A percentile compares a stretch with the other conserved stretches of the same genome.
Conservation (phyloP, 2,113 vertebrate species). For the Nymphicus hollandicus region DNA sequence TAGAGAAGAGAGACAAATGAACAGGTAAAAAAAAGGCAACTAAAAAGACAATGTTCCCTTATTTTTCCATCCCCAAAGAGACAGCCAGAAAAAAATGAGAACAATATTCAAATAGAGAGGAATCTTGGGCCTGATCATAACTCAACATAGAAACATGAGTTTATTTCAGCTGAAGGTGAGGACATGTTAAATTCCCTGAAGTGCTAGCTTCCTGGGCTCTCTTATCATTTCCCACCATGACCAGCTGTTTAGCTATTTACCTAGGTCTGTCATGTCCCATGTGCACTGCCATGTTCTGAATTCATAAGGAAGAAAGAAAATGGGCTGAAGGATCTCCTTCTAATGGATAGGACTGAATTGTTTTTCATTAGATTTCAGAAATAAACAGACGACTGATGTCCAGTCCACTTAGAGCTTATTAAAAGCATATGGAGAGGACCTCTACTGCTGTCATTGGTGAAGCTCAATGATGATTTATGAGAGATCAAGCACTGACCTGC, state of each 20-base stretch:
- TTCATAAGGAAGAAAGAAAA: slow-evolving; percentile 6
- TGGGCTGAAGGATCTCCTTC: neutral
- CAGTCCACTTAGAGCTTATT: slow-evolving; percentile 14
- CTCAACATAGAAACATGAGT: neutral
- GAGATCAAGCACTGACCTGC: neutral
- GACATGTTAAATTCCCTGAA: neutral
- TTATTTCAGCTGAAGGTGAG: neutral
- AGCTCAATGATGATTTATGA: slow-evolving; percentile 17
- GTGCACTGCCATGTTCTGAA: neutral
- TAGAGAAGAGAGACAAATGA: neutral
- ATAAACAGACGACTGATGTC: neutral
- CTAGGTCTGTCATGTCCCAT: neutral
- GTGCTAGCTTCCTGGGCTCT: neutral
- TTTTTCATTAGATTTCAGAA: slow-evolving; percentile 26
- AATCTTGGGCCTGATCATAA: neutral
- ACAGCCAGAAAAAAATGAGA: neutral
- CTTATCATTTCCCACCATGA: neutral
- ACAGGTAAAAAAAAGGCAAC: neutral
- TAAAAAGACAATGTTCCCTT: neutral
- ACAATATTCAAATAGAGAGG: neutral
- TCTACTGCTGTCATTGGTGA: neutral
- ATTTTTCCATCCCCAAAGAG: neutral
- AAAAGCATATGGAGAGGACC: neutral
- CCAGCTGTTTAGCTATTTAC: neutral
- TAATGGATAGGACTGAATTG: neutral